A percentile compares a stretch with the other conserved stretches of the same genome.
Conservation (phyloP, 2,113 vertebrate genomes). For the Glaucidium brasilianum region DNA sequence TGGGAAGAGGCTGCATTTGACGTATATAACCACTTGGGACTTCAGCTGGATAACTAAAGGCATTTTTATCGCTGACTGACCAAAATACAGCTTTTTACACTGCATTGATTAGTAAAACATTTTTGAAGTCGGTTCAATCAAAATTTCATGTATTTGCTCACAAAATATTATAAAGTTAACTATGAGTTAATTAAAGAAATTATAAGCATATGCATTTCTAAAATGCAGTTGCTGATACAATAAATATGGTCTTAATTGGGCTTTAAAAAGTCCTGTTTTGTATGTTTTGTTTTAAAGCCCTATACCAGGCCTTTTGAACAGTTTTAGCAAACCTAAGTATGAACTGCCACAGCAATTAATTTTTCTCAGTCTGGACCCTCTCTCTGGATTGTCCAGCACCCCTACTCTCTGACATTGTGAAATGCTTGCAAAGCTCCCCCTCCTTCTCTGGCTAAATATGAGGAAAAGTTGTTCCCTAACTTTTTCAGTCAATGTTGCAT, state of each 20-base stretch:
- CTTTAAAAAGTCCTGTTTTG: not conserved
- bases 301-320: not conserved
- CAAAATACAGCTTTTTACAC: not conserved
- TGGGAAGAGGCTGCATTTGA: not conserved
- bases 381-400: not conserved
- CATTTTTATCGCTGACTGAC: not conserved
- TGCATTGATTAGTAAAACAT: not conserved
- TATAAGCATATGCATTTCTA: not conserved
- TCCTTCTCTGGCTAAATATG: not conserved
- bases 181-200: not conserved
- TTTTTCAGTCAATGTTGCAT: not conserved
- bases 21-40: not conserved
- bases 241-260: not conserved
- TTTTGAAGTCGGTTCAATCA: not conserved
- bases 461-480: not conserved
- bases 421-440: not conserved
- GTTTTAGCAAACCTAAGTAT: not conserved
- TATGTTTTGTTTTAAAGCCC: not conserved
- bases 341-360: not conserved
- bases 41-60: not conserved
- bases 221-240: not conserved
- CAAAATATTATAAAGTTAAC: not conserved
- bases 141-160: not conserved
- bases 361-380: not conserved
- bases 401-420: not conserved